Percentiles rank a stretch among this genome's conserved stretches.
Conservation (phyloP, 2,888 invertebrate species). For the Eumerus sabulonum region DNA sequence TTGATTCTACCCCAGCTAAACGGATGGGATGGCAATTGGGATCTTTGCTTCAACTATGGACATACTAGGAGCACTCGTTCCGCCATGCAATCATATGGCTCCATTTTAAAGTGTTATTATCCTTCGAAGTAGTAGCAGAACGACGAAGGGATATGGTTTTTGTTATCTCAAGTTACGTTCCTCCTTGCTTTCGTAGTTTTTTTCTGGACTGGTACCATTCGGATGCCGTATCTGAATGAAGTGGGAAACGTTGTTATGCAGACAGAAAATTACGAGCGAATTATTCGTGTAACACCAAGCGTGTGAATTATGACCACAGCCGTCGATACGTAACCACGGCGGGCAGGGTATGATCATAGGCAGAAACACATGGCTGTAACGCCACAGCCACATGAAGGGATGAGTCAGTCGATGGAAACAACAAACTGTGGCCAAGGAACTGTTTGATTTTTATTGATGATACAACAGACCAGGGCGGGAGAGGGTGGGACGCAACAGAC, state of each 20-base stretch:
- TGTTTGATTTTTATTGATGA: conserved; percentile 55
- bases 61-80: conserved; percentile 4
- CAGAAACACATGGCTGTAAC: conserved; percentile 9
- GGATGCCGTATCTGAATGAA: conserved; percentile 27
- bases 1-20: conserved; percentile 10
- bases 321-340: conserved; percentile 59
- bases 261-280: conserved; percentile 62
- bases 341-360: not conserved
- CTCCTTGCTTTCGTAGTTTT: conserved; percentile 4
- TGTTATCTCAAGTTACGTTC: conserved; percentile 64
- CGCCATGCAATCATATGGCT: conserved; percentile 45
- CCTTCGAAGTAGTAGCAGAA: conserved; percentile 52
- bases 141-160: conserved; percentile 38
- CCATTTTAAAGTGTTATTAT: conserved; percentile 58
- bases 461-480: conserved; percentile 39
- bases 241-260: conserved; percentile 48
- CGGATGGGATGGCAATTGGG: conserved; percentile 24
- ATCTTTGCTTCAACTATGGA: not conserved
- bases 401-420: conserved; percentile 19
- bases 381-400: not conserved
- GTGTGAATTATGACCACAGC: conserved; percentile 55
- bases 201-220: conserved; percentile 4
- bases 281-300: conserved; percentile 67
- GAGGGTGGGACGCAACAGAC: conserved; percentile 14
- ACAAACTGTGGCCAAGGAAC: conserved; percentile 46